Conservation (phyloP, 2,113 vertebrate species). For the Cyphomyrus plagiostoma region DNA sequence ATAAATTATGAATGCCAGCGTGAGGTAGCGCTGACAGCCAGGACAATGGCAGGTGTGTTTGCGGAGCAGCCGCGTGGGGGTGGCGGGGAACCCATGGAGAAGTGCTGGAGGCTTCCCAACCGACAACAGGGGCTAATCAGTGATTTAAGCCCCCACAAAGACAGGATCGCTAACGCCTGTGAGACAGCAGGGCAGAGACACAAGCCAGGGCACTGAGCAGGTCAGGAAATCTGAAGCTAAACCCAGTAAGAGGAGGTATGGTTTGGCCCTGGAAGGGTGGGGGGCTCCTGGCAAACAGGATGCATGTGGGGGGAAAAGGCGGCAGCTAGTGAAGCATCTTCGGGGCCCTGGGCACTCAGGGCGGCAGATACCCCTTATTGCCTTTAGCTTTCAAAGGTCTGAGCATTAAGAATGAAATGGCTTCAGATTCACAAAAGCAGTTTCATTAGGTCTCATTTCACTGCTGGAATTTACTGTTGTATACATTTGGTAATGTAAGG, state of each 20-base stretch:
- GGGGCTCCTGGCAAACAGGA: constrained; percentile 42
- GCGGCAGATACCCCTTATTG: constrained; percentile 38
- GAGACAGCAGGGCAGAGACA: neutral
- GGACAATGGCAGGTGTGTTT: neutral
- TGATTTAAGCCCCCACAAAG: neutral
- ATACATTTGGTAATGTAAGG: neutral
- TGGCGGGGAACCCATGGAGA: neutral
- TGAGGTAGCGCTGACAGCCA: neutral
- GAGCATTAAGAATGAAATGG: neutral
- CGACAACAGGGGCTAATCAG: neutral
- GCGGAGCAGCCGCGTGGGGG: neutral
- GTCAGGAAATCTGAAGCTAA: constrained; percentile 29
- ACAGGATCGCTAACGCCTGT: neutral
- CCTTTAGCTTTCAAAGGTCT: too few species aligned
- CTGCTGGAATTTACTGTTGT: neutral
- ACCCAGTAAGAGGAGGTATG: constrained; percentile 50
- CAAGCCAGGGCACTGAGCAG: neutral
- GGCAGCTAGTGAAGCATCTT: constrained; percentile 19
- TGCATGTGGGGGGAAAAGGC: constrained; percentile 27
- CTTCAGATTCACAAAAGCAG: neutral
- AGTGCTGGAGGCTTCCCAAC: neutral
- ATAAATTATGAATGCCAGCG: neutral
- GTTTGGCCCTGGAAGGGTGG: constrained; percentile 34
- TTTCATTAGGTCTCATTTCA: neutral
- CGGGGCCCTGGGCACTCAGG: constrained; percentile 43